Evolutionary conservation across 2,113 vertebrate genomes (phyloP).

Genomic region (Hypomesus transpacificus): DNA sequence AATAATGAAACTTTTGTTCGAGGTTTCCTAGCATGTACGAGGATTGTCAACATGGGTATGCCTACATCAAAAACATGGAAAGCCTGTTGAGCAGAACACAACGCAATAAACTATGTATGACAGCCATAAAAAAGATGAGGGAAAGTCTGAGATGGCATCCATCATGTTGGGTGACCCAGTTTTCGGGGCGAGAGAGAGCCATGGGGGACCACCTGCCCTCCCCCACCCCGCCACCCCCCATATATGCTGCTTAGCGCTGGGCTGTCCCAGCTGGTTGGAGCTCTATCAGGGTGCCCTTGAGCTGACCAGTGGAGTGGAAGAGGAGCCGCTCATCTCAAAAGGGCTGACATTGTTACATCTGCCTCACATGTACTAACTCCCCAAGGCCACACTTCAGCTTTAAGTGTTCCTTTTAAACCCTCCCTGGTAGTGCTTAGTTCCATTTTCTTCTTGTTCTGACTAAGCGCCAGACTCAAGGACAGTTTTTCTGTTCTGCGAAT

Average conservation of each 20-base stretch:
- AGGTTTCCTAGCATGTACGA: not conserved
- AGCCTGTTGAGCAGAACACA: conserved; percentile 34
- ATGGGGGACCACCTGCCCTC: conserved; percentile 43
- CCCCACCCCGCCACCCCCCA: conserved; percentile 21
- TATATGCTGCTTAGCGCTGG: conserved; percentile 3
- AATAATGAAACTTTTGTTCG: conserved; percentile 51
- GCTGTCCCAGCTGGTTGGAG: not conserved
- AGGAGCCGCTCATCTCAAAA: conserved; percentile 15
- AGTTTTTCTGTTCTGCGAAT: not conserved
- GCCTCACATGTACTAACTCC: conserved; percentile 12
- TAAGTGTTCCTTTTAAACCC: not conserved
- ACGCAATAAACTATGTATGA: conserved; percentile 54
- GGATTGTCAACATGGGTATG: conserved; percentile 51
- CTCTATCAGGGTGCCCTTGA: conserved; percentile 10
- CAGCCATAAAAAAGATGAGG: conserved; percentile 39
- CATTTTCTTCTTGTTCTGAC: not conserved
- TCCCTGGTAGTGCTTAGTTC: not conserved
- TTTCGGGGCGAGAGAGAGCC: not conserved
- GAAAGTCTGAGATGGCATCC: conserved; percentile 44
- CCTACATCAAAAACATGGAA: conserved; percentile 45
- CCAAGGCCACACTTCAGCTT: conserved; percentile 12
- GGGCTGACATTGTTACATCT: conserved; percentile 6
- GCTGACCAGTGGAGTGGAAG: conserved; percentile 12
- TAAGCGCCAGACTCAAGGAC: not conserved
- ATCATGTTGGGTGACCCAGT: conserved; percentile 48